Evolutionary conservation across 2,113 vertebrate species (phyloP).

Genomic region (Regulus satrapa): DNA sequence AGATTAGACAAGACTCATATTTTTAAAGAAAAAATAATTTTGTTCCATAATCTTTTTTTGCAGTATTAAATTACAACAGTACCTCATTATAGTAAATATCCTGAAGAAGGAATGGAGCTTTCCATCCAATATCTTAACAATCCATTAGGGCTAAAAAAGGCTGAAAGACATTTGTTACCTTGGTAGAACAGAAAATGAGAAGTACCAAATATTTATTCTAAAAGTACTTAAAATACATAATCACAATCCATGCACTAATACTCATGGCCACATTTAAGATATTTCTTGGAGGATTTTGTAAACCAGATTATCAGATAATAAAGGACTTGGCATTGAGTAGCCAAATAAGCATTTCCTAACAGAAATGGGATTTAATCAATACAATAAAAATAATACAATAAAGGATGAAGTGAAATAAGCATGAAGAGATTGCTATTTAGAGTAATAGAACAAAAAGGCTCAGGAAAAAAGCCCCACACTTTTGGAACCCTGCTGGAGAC

Average conservation of each 20-base stretch:
- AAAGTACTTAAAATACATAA: background rate
- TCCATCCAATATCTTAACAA: background rate
- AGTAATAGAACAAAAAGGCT: background rate
- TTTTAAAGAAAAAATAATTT: background rate
- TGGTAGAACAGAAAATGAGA: background rate
- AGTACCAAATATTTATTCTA: background rate
- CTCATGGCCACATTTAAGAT: background rate
- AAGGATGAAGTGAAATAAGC: background rate
- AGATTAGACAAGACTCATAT: background rate
- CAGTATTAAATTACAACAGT: background rate
- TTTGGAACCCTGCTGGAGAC: background rate
- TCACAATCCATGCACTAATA: background rate
- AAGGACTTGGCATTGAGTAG: background rate
- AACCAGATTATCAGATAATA: background rate
- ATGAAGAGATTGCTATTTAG: background rate
- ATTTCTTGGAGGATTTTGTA: background rate
- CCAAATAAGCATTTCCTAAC: background rate
- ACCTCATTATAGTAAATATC: background rate
- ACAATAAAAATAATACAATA: background rate
- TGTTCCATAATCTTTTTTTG: background rate
- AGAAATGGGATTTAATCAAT: slow-evolving; percentile 8
- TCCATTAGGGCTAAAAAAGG: background rate
- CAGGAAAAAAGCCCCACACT: background rate
- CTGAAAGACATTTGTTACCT: background rate
- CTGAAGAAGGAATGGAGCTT: background rate